A percentile compares a stretch with the other conserved stretches of the same genome.
phyloP scores from a whole-genome alignment of 2,113 vertebrate species.

The Leuciscus idus region DNA sequence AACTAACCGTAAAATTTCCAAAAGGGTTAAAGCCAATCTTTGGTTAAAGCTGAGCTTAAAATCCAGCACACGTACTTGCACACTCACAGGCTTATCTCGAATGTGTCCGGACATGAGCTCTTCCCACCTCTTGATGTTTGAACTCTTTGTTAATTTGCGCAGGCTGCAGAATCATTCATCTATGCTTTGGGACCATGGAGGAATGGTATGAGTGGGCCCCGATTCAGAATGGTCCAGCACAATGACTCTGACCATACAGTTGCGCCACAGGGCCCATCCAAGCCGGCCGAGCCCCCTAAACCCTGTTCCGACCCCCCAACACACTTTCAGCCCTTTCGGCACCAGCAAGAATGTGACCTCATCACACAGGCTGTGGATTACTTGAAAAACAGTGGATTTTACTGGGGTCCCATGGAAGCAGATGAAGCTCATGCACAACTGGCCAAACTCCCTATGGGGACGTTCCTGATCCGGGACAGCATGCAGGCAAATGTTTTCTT shows the following conservation, averaged over 20 bases:
- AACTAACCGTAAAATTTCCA: no score
- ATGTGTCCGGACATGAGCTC: not conserved
- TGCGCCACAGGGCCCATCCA: slow-evolving; percentile 43
- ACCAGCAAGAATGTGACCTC: slow-evolving; percentile 80
- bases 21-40: no score
- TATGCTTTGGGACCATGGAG: slow-evolving; percentile 43
- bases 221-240: slow-evolving; percentile 48
- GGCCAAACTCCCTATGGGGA: slow-evolving; percentile 76
- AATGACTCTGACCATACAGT: slow-evolving; percentile 44
- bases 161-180: slow-evolving; percentile 19
- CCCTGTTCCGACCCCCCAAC: slow-evolving; percentile 61
- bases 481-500: slow-evolving; percentile 91
- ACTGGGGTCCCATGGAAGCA: slow-evolving; percentile 90
- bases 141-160: not conserved
- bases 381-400: slow-evolving; percentile 89
- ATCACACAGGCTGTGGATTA: slow-evolving; percentile 82
- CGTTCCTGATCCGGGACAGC: slow-evolving; percentile 95
- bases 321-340: slow-evolving; percentile 86
- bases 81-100: not conserved
- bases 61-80: no score
- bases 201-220: slow-evolving; percentile 1
- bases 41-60: not conserved
- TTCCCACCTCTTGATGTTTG: slow-evolving; percentile 14
- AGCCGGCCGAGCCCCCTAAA: slow-evolving; percentile 33
- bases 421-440: slow-evolving; percentile 84